Base-by-base conservation (phyloP, 2,113 vertebrate species). In the Chaetops frenatus region DNA sequence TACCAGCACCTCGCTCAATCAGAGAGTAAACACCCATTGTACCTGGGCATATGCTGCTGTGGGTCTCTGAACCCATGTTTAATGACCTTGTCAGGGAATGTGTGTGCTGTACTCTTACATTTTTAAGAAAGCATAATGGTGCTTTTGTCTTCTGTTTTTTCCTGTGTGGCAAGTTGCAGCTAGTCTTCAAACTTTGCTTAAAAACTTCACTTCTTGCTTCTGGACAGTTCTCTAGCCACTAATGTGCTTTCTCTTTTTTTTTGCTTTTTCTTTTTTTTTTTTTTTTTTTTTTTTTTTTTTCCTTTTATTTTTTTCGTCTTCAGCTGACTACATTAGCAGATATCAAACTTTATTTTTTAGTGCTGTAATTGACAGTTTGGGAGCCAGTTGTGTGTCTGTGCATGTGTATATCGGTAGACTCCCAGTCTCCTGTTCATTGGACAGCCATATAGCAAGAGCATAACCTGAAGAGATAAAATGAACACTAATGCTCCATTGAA, bases 131-230 rank as follows among this genome's bases (percentile, higher is more conserved):
- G 72, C 61, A 97, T 96, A 97, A 97, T 94, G 62, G 86, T 84
- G 90, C 93, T 96, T 96, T 97, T 97, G 89, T 96, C 89, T 96
- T 91, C 82, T 91, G 92, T 95, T 93, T 90, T 94, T 97, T 95
- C 94, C 96, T 96, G 96, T 93, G 84, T 54, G 83, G 92, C 96
- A 97, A 95, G 95, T 95, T 94, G 94, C 81, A 96, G 94, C 96
- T 96, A 93, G 93, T 90, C 92, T 86, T 82, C 88, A 86, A 81
- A 73, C 94, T 79, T n/a, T 33, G 64, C 72, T 96, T 79, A 42
- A 88, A 91, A 90, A 66, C 73, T 81, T 93, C 44, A 66, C 78
- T 91, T 92, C 72, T 79, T 95, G 58, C 62, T 79, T 70, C 87
- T 95, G 88, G 67, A 45, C 66, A 84, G 76, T 83, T 96, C 78